Conservation (phyloP, 2,888 invertebrate genomes). For the Crossocerus cetratus region DNA sequence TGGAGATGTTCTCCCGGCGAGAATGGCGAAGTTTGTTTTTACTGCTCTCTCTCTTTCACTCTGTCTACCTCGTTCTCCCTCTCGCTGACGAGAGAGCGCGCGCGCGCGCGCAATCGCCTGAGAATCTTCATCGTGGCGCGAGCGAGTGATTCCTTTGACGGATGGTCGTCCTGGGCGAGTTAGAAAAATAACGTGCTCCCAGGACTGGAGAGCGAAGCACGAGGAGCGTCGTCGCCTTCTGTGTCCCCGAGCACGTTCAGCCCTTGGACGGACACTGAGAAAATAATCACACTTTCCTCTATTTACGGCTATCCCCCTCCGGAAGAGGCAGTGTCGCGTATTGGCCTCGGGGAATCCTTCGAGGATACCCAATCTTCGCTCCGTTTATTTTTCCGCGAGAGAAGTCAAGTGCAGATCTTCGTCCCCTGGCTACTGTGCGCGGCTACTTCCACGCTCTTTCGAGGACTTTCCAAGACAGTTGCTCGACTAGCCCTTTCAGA, state of each 20-base stretch:
- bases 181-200: conserved; percentile 62
- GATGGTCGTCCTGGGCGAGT: conserved; percentile 40
- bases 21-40: conserved; percentile 65
- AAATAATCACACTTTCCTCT: conserved; percentile 66
- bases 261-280: conserved; percentile 55
- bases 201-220: conserved; percentile 28
- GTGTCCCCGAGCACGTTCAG: conserved; percentile 55
- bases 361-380: conserved; percentile 26
- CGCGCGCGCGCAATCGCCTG: conserved; percentile 20
- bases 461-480: too few species aligned
- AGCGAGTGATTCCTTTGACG: conserved; percentile 53
- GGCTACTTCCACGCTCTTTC: neutral
- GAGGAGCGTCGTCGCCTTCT: conserved; percentile 46
- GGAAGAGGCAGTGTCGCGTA: conserved; percentile 46
- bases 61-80: too few species aligned
- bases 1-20: conserved; percentile 24
- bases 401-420: conserved; percentile 41
- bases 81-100: too few species aligned
- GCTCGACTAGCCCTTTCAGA: too few species aligned
- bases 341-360: conserved; percentile 53
- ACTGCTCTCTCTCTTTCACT: conserved; percentile 35
- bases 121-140: conserved; percentile 49
- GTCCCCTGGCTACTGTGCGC: neutral
- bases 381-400: conserved; percentile 53
- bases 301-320: conserved; percentile 59